These are phyloP conservation scores for Drosophila lacicola DNA, from an alignment of 2,888 invertebrate species.

Conservation along the genomic window DNA sequence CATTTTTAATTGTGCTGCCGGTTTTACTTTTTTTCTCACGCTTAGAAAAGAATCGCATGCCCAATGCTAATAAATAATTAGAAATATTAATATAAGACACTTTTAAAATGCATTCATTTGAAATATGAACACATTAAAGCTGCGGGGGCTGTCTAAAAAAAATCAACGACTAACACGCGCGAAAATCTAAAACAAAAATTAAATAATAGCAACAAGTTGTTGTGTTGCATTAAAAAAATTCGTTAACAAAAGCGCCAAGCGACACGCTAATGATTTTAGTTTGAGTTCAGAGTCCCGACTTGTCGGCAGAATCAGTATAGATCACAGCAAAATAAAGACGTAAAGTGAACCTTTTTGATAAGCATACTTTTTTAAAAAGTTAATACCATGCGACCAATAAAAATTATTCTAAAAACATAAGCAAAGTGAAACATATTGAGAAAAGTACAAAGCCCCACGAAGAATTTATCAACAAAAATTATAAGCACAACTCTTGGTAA, in stretches of 20 bases:
- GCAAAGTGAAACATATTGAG: not conserved
- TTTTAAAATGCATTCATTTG: constrained; percentile 60
- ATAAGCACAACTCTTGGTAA: too few relatives aligned
- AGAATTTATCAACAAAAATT: too few relatives aligned
- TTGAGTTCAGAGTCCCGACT: constrained; percentile 68
- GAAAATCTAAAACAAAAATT: constrained; percentile 38
- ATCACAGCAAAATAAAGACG: constrained; percentile 18
- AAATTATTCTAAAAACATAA: not conserved
- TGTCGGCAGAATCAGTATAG: constrained; percentile 64
- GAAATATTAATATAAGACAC: constrained; percentile 62
- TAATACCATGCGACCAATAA: too few relatives aligned
- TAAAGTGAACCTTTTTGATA: constrained; percentile 5
- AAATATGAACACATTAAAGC: constrained; percentile 37
- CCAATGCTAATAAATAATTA: constrained; percentile 67
- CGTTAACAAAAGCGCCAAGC: constrained; percentile 74
- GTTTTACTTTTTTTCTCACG: constrained; percentile 50
- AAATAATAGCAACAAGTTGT: constrained; percentile 40
- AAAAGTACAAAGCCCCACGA: not conserved
- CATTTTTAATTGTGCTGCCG: constrained; percentile 12
- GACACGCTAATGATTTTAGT: constrained; percentile 75
- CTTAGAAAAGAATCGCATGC: constrained; percentile 61
- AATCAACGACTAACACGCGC: constrained; percentile 38
- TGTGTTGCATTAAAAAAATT: constrained; percentile 38
- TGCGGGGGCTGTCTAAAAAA: constrained; percentile 24
- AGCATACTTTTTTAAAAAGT: too few relatives aligned